Evolutionary conservation across 2,113 vertebrate genomes (phyloP).

Genomic region (Albula glossodonta): DNA sequence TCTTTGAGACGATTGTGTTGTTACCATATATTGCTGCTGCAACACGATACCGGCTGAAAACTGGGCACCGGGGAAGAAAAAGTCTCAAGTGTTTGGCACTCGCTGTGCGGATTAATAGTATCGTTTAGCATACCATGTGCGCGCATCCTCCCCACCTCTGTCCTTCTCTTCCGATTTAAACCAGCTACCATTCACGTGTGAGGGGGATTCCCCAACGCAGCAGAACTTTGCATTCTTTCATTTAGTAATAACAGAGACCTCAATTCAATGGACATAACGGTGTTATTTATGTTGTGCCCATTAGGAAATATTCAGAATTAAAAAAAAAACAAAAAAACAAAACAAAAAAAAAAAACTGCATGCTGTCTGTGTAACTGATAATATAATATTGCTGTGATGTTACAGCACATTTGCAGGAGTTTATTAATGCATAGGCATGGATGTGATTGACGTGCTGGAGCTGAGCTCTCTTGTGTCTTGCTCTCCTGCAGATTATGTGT

Average conservation of each 20-base stretch:
- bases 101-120: not conserved
- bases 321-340: no score
- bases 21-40: slow-evolving; percentile 1
- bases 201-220: not conserved
- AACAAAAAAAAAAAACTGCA: no score
- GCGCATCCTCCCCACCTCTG: no score
- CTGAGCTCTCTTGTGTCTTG: not conserved
- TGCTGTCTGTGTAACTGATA: no score
- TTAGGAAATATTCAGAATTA: no score
- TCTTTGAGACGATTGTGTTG: not conserved
- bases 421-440: not conserved
- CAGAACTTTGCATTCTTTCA: not conserved
- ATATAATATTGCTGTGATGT: not conserved
- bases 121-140: not conserved
- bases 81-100: not conserved
- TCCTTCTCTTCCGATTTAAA: no score
- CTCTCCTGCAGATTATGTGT: slow-evolving; percentile 82
- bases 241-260: not conserved
- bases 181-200: not conserved
- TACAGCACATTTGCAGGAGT: not conserved
- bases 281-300: no score
- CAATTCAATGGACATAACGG: no score
- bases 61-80: not conserved
- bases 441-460: not conserved
- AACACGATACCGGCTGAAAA: not conserved